Base-by-base conservation (phyloP, 2,113 vertebrate species). In the Anoura caudifer region DNA sequence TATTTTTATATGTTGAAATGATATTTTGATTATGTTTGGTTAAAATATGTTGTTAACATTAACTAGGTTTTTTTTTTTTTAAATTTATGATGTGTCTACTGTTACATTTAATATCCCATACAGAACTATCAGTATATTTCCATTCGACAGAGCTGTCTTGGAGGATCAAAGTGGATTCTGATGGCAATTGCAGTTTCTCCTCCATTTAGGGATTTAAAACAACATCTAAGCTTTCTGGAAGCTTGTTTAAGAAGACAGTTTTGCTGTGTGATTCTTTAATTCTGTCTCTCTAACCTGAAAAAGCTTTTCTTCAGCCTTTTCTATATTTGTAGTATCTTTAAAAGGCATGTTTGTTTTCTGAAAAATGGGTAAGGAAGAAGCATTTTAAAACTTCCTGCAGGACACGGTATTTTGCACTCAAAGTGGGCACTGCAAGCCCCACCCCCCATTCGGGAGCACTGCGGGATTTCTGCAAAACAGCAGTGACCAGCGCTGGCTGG, bases 211-310 rank as follows among this genome's bases (percentile, higher is more conserved):
- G 50, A 77, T 87, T 87, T 86, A 90, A 92, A 54, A 80, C 4
- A 50, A 94, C 20, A 72, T 26, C 70, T 72, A n/a, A 52, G 7
- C n/a, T 54, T 24, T 87, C 82, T 24, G 82, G 15, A 52, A 52
- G 16, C 50, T 52, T 52, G 50, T 16, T 24, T 87, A 90, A 52
- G 38, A 73, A 43, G 16, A 76, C 4, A 91, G 59, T 79, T 86
- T 89, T 76, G 61, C 83, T 85, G 15, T 82, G 9, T 59, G 80
- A 67, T 43, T 82, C 43, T 94, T 81, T 38, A 87, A 31, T 63
- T 81, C 56, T 86, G 13, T 81, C 43, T 89, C 54, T 91, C 56
- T 95, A 92, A 94, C 13, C 8, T 95, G 54, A 72, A 94, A 93
- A 89, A 54, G 20, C 17, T 65, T 87, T 92, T 43, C 33, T 83